Evolutionary conservation across 2,888 invertebrate species (phyloP), one percentile per base, ranked within the genome.

Genomic region (Acanthosepion pharaonis): DNA sequence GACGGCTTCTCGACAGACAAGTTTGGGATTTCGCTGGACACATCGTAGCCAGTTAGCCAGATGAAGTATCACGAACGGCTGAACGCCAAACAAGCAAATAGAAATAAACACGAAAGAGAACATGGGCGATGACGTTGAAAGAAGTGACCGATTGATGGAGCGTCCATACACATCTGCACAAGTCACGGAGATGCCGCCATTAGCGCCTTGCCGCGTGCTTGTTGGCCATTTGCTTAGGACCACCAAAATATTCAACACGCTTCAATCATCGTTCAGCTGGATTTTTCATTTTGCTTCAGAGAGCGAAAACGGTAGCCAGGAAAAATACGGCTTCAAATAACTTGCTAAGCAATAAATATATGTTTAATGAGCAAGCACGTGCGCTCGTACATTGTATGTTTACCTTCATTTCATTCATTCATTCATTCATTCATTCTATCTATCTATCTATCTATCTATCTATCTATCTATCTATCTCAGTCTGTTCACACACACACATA

Each of bases 1-100:
- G n/a, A n/a, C n/a, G 78, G n/a, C n/a, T n/a, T n/a, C 78, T 78
- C 78, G 78, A 78, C 78, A 78, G n/a, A 78, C 78, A n/a, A 28
- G 78, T n/a, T 78, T 78, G 11, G 4, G 78, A 78, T 78, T 78
- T 78, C 33, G 15, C n/a, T 33, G 78, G 78, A 78, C 78, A 78
- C 11, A 6, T 78, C 78, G 78, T 18, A 18, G n/a, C 23, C 15
- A 78, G n/a, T 78, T n/a, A n/a, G 4, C 11, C 78, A 2, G 15
- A n/a, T 18, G n/a, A 18, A n/a, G 11, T n/a, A 78, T 15, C 78
- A 78, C n/a, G 78, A 78, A 78, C 5, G n/a, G n/a, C n/a, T n/a
- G n/a, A 78, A 78, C 11, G 78, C 78, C 11, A 78, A 78, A 78
- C 11, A 78, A 78, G 78, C n/a, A 11, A 78, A 78, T n/a, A 78